These are phyloP conservation scores for Nomada hirtipes DNA, from an alignment of 2,888 invertebrate species.

Conservation along the genomic window DNA sequence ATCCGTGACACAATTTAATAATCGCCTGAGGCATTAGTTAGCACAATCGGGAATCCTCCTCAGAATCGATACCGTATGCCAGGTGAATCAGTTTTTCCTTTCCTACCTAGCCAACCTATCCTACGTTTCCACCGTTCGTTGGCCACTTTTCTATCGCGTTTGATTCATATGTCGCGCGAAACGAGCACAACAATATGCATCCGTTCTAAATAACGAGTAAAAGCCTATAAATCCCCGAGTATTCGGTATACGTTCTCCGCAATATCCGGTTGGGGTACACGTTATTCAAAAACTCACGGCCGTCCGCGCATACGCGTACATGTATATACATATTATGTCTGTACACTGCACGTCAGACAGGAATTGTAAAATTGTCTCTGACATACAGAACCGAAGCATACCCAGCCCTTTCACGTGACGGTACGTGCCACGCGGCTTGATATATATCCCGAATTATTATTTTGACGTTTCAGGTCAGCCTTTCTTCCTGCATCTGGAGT, in stretches of 20 bases:
- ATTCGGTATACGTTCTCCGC: slow-evolving; percentile 35
- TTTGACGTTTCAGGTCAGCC: slow-evolving; percentile 74
- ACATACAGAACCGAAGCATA: slow-evolving; percentile 35
- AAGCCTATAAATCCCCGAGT: slow-evolving; percentile 56
- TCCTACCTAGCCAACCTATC: neutral
- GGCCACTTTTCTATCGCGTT: slow-evolving; percentile 20
- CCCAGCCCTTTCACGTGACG: slow-evolving; percentile 55
- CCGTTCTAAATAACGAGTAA: slow-evolving; percentile 50
- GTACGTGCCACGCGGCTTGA: slow-evolving; percentile 66
- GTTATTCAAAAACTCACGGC: slow-evolving; percentile 12
- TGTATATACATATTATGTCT: neutral
- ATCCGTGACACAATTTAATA: too few relatives aligned
- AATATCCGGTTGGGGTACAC: slow-evolving; percentile 36
- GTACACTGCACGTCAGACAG: slow-evolving; percentile 27
- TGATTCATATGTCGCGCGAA: slow-evolving; percentile 38
- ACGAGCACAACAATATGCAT: slow-evolving; percentile 48
- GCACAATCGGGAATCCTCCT: too few relatives aligned
- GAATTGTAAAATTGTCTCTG: slow-evolving; percentile 40
- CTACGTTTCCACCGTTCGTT: neutral
- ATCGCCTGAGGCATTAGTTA: too few relatives aligned
- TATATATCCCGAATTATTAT: slow-evolving; percentile 76
- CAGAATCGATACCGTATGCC: neutral
- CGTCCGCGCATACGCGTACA: slow-evolving; percentile 1
- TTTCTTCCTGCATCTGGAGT: slow-evolving; percentile 65
- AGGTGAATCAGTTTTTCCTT: slow-evolving; percentile 23